These are phyloP conservation scores for Cylindroiulus punctatus DNA, from an alignment of 2,888 invertebrate species.

Conservation along the genomic window DNA sequence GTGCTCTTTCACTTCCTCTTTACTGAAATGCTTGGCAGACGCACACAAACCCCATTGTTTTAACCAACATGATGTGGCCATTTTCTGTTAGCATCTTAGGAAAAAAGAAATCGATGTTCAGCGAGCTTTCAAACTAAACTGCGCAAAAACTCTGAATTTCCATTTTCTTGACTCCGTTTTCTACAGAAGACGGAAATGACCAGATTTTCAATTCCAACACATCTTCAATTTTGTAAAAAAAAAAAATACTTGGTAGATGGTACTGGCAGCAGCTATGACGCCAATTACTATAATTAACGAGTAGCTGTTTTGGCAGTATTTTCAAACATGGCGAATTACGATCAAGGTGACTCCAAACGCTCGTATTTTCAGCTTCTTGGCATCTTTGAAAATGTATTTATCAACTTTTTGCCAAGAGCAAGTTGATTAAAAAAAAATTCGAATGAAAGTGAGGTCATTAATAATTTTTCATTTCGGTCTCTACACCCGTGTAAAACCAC, in stretches of 20 bases:
- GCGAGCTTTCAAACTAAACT: background rate
- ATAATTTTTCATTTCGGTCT: too few relatives aligned
- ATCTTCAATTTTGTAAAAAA: background rate
- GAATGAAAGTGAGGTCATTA: too few relatives aligned
- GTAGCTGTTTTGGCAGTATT: background rate
- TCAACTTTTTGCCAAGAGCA: too few relatives aligned
- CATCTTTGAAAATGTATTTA: too few relatives aligned
- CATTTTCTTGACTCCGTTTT: background rate
- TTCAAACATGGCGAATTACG: background rate
- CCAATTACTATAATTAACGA: background rate
- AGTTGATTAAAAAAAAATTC: too few relatives aligned
- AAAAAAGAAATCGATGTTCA: conserved; percentile 28
- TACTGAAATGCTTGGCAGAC: background rate
- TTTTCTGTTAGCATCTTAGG: background rate
- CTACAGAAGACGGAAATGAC: background rate
- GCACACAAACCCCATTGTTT: background rate
- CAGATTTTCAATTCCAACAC: background rate
- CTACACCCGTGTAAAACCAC: too few relatives aligned
- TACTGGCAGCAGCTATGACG: background rate
- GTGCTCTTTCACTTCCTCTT: background rate
- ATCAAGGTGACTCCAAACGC: background rate
- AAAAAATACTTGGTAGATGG: background rate
- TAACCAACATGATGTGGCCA: conserved; percentile 20
- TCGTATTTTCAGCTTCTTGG: too few relatives aligned
- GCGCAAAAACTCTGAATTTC: background rate